These are phyloP conservation scores for Dromaius novaehollandiae DNA, from an alignment of 2,113 vertebrate species.

Conservation along the genomic window DNA sequence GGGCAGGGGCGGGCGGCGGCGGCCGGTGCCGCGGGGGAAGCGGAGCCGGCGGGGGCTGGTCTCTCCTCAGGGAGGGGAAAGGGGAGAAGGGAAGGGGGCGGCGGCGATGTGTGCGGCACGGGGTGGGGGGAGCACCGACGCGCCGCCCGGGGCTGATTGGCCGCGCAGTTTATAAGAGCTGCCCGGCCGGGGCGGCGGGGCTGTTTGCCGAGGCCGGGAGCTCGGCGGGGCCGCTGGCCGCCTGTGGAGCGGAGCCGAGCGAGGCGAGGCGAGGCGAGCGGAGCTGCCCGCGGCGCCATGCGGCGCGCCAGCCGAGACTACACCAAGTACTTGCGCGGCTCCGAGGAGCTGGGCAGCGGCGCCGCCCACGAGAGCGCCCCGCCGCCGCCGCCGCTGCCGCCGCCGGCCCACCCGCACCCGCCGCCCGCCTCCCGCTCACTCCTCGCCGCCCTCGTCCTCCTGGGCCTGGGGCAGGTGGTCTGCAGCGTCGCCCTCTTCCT, in stretches of 20 bases:
- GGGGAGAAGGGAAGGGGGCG: not conserved
- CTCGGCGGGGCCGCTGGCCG: not conserved
- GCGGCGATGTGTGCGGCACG: not conserved
- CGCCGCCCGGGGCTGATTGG: conserved; percentile 18
- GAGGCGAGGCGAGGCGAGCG: not conserved
- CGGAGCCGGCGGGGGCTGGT: not conserved
- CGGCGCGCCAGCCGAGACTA: conserved; percentile 79
- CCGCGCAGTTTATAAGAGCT: conserved; percentile 27
- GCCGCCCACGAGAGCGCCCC: conserved; percentile 31
- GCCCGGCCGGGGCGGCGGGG: not conserved
- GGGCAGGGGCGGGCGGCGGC: too few relatives aligned
- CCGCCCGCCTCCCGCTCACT: conserved; percentile 75
- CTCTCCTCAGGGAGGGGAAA: not conserved
- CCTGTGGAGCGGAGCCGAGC: not conserved
- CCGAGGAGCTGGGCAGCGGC: conserved; percentile 70
- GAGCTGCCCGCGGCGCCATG: conserved; percentile 61
- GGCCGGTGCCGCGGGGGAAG: too few relatives aligned
- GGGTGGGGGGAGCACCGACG: not conserved
- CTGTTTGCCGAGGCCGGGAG: not conserved
- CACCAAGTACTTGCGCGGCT: conserved; percentile 77
- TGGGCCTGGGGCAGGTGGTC: conserved; percentile 93
- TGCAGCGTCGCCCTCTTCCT: conserved; percentile 92
- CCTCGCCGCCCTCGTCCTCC: conserved; percentile 84
- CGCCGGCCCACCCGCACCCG: conserved; percentile 19
- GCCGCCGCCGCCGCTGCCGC: not conserved